Evolutionary conservation across 2,888 invertebrate species (phyloP).

Genomic region (Philopedon plagiatum): DNA sequence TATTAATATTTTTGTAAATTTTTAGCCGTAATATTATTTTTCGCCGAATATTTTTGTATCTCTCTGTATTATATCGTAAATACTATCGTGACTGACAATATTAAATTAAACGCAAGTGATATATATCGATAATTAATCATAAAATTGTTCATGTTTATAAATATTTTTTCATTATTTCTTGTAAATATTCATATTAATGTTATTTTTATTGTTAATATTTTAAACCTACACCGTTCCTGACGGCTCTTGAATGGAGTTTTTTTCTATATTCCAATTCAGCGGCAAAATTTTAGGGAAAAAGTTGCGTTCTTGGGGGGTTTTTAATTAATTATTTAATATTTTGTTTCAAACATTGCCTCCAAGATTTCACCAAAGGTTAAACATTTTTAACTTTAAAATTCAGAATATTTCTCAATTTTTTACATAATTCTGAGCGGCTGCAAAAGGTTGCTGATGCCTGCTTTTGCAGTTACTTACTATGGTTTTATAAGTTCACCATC

Average conservation of each 20-base stretch:
- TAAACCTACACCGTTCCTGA: background rate
- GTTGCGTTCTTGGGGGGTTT: no score
- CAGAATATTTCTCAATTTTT: no score
- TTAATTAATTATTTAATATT: no score
- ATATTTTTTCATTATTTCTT: slow-evolving; percentile 18
- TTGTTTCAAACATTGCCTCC: no score
- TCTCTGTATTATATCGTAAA: slow-evolving; percentile 23
- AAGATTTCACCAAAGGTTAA: no score
- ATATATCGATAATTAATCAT: background rate
- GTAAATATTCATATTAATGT: slow-evolving; percentile 21
- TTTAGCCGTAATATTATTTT: slow-evolving; percentile 24
- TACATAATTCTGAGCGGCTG: no score
- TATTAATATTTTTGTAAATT: slow-evolving; percentile 31
- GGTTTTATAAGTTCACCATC: no score
- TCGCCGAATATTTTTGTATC: slow-evolving; percentile 21
- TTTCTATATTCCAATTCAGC: no score
- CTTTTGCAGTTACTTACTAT: no score
- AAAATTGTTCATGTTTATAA: slow-evolving; percentile 20
- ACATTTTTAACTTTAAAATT: no score
- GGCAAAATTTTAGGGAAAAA: no score
- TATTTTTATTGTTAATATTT: slow-evolving; percentile 19
- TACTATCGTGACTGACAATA: slow-evolving; percentile 26
- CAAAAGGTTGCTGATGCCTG: no score
- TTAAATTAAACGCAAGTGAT: slow-evolving; percentile 7
- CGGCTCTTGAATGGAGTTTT: background rate